Conservation (phyloP, 2,888 invertebrate species). For the Phrixothrix hirtus region DNA sequence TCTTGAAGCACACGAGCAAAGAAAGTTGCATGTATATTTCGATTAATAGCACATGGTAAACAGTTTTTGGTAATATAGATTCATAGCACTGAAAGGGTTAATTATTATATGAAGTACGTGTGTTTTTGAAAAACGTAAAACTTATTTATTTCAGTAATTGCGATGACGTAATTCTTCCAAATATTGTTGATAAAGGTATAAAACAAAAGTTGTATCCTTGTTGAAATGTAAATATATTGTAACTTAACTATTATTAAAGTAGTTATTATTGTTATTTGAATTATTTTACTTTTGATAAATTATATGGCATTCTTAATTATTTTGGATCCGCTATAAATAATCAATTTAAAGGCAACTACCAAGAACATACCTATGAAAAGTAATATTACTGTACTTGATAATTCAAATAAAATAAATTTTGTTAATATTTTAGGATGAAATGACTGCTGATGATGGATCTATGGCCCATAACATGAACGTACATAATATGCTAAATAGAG, state of each 20-base stretch:
- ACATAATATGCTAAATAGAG: slow-evolving; percentile 86
- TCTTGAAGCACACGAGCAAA: no score
- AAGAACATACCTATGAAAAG: slow-evolving; percentile 97
- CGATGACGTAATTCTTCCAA: slow-evolving; percentile 75
- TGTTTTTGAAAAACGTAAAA: no score
- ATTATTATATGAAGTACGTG: no score
- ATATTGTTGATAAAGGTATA: slow-evolving; percentile 71
- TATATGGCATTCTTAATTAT: slow-evolving; percentile 99
- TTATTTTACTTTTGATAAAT: slow-evolving; percentile 90
- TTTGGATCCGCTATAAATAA: slow-evolving; percentile 94
- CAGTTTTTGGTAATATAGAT: no score
- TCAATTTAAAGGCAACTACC: slow-evolving; percentile 78
- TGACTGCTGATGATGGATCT: slow-evolving; percentile 62
- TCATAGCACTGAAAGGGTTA: no score
- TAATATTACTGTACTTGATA: slow-evolving; percentile 54
- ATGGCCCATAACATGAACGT: slow-evolving; percentile 78
- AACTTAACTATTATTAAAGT: slow-evolving; percentile 96
- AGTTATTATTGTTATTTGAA: slow-evolving; percentile 97
- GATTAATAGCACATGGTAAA: no score
- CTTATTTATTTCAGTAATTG: slow-evolving; percentile 68
- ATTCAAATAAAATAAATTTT: slow-evolving; percentile 14
- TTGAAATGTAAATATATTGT: slow-evolving; percentile 92
- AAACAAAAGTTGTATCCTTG: slow-evolving; percentile 87
- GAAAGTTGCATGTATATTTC: no score
- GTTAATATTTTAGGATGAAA: slow-evolving; percentile 70